These are phyloP conservation scores for Coendou prehensilis DNA, from an alignment of 2,797 vertebrate genomes.

Conservation along the genomic window DNA sequence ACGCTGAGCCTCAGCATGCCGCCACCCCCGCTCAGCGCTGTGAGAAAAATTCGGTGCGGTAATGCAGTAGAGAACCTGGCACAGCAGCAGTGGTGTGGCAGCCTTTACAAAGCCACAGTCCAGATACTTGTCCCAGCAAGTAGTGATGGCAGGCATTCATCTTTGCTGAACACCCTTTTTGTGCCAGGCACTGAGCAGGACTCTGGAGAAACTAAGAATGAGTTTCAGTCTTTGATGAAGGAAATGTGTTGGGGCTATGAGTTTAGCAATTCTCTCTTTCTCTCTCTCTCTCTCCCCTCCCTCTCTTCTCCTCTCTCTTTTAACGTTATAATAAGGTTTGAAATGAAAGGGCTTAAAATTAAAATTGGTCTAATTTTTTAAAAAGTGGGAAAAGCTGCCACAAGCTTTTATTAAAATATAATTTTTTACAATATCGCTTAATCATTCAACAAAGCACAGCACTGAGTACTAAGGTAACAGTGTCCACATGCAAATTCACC, in stretches of 20 bases:
- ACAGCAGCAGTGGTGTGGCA: background rate
- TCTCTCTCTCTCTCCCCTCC: background rate
- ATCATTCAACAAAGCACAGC: background rate
- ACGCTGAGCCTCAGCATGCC: fast-evolving
- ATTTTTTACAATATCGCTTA: background rate
- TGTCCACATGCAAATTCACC: background rate
- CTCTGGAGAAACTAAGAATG: background rate
- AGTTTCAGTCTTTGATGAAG: background rate
- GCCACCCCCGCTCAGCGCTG: background rate
- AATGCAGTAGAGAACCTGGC: background rate
- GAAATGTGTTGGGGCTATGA: background rate
- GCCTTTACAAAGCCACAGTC: background rate
- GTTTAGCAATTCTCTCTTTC: background rate
- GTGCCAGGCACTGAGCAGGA: background rate
- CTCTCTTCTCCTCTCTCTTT: background rate
- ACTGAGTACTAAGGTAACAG: background rate
- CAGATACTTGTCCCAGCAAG: background rate
- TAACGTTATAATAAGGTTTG: background rate
- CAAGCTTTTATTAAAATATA: background rate
- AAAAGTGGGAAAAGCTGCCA: background rate
- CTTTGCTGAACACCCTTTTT: background rate
- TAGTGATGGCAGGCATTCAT: background rate
- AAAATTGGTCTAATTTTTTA: slow-evolving; percentile 14
- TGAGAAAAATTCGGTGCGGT: background rate
- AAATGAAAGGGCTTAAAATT: slow-evolving; percentile 25